Percentiles rank a stretch among this genome's conserved stretches.
Conservation (phyloP, 2,113 vertebrate genomes). For the Globicephala melas region DNA sequence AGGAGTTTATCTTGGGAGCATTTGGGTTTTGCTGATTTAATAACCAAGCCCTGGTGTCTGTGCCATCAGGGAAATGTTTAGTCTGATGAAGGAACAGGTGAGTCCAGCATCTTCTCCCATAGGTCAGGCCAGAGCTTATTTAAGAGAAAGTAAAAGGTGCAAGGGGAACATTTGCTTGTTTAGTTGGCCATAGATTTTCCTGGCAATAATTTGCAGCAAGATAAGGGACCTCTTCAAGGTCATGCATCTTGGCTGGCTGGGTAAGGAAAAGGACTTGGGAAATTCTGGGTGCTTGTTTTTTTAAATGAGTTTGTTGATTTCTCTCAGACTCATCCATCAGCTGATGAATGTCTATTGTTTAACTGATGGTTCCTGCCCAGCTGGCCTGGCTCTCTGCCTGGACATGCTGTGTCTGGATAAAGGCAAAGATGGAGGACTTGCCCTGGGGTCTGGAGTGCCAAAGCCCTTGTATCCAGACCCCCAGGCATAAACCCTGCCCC, state of each 20-base stretch:
- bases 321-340: not conserved
- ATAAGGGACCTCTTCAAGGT: conserved; percentile 20
- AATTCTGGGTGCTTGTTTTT: not conserved
- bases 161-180: conserved; percentile 43
- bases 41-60: not conserved
- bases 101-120: not conserved
- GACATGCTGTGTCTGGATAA: accelerated
- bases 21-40: conserved; percentile 51
- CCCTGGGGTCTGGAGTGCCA: not conserved
- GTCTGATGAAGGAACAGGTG: not conserved
- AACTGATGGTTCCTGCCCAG: not conserved
- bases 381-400: not conserved
- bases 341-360: not conserved
- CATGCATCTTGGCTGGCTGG: not conserved
- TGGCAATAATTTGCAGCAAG: conserved; percentile 45
- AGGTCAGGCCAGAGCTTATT: conserved; percentile 41
- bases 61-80: not conserved
- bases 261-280: not conserved
- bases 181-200: conserved; percentile 58
- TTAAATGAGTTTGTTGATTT: conserved; percentile 42
- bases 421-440: not conserved
- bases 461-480: not conserved
- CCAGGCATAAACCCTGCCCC: not conserved
- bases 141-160: not conserved
- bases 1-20: conserved; percentile 14